Percentiles rank a stretch among this genome's conserved stretches.
Conservation (phyloP, 2,797 vertebrate species). For the Odontamblyopus rebecca region DNA sequence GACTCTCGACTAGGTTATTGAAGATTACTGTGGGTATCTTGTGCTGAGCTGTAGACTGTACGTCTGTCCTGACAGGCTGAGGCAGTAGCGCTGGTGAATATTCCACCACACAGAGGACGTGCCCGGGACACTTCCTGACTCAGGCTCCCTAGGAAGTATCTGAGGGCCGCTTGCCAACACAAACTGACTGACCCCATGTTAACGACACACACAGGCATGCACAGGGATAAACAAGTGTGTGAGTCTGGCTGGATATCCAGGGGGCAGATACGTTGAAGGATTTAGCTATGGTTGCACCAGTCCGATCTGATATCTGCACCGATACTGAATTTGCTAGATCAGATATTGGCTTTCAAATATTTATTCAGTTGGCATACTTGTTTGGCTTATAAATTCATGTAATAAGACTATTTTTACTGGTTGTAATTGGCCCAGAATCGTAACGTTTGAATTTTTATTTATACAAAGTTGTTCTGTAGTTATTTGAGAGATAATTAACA, state of each 20-base stretch:
- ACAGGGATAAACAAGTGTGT: slow-evolving; percentile 33
- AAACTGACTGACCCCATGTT: slow-evolving; percentile 64
- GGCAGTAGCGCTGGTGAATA: slow-evolving; percentile 41
- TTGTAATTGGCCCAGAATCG: too few species aligned
- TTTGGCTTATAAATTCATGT: too few species aligned
- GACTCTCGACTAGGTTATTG: slow-evolving; percentile 16
- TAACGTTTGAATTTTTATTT: too few species aligned
- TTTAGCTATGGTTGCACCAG: neutral
- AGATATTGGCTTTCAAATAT: too few species aligned
- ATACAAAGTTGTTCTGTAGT: too few species aligned
- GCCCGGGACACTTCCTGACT: slow-evolving; percentile 72
- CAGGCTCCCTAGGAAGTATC: slow-evolving; percentile 62
- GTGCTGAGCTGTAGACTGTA: slow-evolving; percentile 3
- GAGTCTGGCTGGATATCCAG: neutral
- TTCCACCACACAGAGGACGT: slow-evolving; percentile 44
- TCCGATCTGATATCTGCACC: too few species aligned
- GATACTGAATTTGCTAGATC: too few species aligned
- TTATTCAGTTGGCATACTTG: too few species aligned
- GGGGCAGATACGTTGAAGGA: neutral
- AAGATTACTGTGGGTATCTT: slow-evolving; percentile 2
- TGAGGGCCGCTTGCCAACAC: slow-evolving; percentile 58
- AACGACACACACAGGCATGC: slow-evolving; percentile 34
- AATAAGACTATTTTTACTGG: too few species aligned
- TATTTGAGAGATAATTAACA: too few species aligned
- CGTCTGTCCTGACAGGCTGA: slow-evolving; percentile 53